Evolutionary conservation across 2,888 invertebrate genomes (phyloP), one percentile per base, ranked within the genome.

Genomic region (Xiphydria camelus): DNA sequence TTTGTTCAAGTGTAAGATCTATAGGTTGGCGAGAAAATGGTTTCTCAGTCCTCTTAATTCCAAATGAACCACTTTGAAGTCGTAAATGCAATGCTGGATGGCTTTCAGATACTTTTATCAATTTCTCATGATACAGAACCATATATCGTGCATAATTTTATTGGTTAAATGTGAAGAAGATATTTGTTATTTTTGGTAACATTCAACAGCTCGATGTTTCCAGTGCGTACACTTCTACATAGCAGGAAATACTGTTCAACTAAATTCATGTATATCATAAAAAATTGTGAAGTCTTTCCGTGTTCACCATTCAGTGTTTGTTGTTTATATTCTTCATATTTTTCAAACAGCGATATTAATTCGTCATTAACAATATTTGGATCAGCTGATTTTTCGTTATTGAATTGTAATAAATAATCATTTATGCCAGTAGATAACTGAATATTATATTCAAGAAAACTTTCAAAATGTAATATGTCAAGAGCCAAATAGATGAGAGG

Each of bases 121-220:
- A 59, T 53, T 70, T 72, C 21, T 58, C 53, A 18, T 40, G 39
- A 41, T 71, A 73, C 49, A 45, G 51, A 4, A 66, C 58, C 7
- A 59, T 42, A 55, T 63, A 72, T 2, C 64, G 57, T 34, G 69
- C 56, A 56, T 74, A 71, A 41, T 72, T 73, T 42, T 40, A 65
- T 17, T 72, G 68, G 49, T 71, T 69, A 22, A 53, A 59, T 2
- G 45, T 45, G 37, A 72, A 70, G 56, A 70, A 71, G 14, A 70
- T 42, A 51, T 62, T 60, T 1, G 53, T 49, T 1, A 73, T 68
- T 51, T 65, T 64, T 3, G 55, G 48, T 29, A 71, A 45, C 32
- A 56, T 43, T 12, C 53, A 55, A 47, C 53, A 49, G 33, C 69
- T 40, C n/a, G n/a, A n/a, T n/a, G n/a, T n/a, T n/a, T n/a, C n/a